These are phyloP conservation scores for Brachystomella parvula DNA, from an alignment of 1,140 invertebrate genomes.

Conservation along the genomic window DNA sequence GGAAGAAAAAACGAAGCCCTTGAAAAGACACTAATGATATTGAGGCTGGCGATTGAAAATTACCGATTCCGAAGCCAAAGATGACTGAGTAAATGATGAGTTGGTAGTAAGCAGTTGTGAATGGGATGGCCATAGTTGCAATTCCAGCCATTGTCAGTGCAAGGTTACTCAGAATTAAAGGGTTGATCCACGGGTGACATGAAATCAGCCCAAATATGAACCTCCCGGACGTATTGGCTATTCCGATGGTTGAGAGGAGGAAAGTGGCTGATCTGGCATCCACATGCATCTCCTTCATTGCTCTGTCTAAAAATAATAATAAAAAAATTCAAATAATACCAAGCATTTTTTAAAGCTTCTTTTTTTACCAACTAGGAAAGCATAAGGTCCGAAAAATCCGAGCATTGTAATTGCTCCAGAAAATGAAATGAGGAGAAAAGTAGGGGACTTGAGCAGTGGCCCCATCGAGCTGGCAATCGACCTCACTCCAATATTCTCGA, in stretches of 20 bases:
- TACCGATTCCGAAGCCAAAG: conserved; percentile 8
- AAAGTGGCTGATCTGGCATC: conserved; percentile 50
- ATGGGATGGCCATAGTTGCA: neutral
- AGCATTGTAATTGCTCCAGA: conserved; percentile 91
- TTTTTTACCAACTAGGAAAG: conserved; percentile 69
- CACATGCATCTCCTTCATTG: conserved; percentile 45
- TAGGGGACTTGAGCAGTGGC: conserved; percentile 68
- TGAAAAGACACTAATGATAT: neutral
- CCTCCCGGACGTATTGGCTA: neutral
- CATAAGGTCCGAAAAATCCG: conserved; percentile 83
- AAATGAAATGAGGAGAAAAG: conserved; percentile 75
- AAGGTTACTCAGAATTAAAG: neutral
- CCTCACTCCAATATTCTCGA: too few relatives aligned
- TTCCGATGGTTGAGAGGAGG: conserved; percentile 74
- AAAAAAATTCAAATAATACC: conserved; percentile 4
- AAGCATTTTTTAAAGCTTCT: conserved; percentile 21
- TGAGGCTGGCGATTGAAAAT: neutral
- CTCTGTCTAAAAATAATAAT: conserved; percentile 20
- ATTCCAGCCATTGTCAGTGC: conserved; percentile 5
- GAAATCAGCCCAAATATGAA: neutral
- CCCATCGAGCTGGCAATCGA: neutral
- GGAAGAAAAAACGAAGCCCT: neutral
- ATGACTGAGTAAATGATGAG: conserved; percentile 9
- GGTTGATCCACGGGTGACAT: neutral
- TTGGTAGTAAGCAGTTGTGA: neutral